Conservation (phyloP, 2,888 invertebrate genomes). For the Xylota segnis region DNA sequence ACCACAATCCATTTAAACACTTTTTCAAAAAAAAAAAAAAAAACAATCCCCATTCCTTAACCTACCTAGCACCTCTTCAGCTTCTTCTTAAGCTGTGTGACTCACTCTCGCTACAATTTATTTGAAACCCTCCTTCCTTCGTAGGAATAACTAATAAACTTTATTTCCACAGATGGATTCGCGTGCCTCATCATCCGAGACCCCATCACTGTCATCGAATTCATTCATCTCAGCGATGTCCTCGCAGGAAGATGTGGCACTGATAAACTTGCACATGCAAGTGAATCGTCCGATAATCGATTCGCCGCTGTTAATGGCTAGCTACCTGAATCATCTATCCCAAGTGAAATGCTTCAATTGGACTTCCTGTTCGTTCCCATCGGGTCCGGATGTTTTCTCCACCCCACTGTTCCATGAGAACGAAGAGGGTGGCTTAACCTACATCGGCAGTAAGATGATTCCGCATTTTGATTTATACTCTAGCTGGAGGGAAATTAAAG, state of each 20-base stretch:
- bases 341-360: conserved; percentile 91
- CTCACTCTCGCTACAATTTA: conserved; percentile 8
- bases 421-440: conserved; percentile 90
- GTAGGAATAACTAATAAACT: conserved; percentile 10
- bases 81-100: conserved; percentile 42
- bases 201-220: conserved; percentile 92
- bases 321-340: conserved; percentile 96
- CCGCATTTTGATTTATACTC: conserved; percentile 88
- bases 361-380: conserved; percentile 89
- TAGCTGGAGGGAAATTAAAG: conserved; percentile 84
- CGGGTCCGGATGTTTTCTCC: conserved; percentile 91
- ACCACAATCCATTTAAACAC: conserved; percentile 25
- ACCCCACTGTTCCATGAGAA: conserved; percentile 92
- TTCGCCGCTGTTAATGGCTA: conserved; percentile 97
- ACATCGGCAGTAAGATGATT: conserved; percentile 90
- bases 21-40: background rate
- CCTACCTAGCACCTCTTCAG: conserved; percentile 24
- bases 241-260: conserved; percentile 95
- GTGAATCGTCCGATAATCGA: conserved; percentile 96
- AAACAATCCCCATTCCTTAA: background rate
- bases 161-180: conserved; percentile 82
- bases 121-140: too few relatives aligned
- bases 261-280: conserved; percentile 97
- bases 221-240: conserved; percentile 96
- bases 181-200: conserved; percentile 89